A percentile compares a stretch with the other conserved stretches of the same genome.
Conservation (phyloP, 2,888 invertebrate species). For the Stenoptilia bipunctidactyla region DNA sequence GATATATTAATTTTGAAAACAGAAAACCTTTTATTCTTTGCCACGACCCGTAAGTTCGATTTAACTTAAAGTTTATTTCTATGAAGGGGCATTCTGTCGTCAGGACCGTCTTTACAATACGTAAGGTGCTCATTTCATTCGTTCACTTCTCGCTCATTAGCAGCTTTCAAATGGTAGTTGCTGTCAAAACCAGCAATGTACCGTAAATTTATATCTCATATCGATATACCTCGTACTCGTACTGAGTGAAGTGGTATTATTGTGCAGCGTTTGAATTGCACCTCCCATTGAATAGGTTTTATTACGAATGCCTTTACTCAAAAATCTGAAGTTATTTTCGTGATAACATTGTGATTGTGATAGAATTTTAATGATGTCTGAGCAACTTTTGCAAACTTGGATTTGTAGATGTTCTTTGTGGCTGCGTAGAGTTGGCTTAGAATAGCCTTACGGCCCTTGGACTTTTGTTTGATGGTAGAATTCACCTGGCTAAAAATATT, state of each 20-base stretch:
- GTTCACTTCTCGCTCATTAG: slow-evolving; percentile 15
- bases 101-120: background rate
- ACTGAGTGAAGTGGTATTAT: too few relatives aligned
- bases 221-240: too few relatives aligned
- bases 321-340: background rate
- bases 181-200: background rate
- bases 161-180: background rate
- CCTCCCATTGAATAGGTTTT: too few relatives aligned
- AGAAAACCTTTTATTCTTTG: slow-evolving; percentile 21
- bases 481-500: too few relatives aligned
- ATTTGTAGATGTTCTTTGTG: too few relatives aligned
- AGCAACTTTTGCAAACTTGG: background rate
- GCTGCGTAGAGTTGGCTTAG: too few relatives aligned
- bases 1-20: too few relatives aligned
- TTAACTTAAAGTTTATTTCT: slow-evolving; percentile 22
- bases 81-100: slow-evolving; percentile 7
- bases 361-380: background rate
- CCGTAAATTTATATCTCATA: too few relatives aligned
- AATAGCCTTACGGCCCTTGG: too few relatives aligned
- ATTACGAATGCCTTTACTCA: background rate
- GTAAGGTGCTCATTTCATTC: background rate
- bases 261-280: too few relatives aligned
- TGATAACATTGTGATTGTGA: background rate
- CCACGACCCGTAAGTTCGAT: slow-evolving; percentile 18
- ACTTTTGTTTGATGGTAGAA: too few relatives aligned